These are phyloP conservation scores for Volucella bombylans DNA, from an alignment of 2,888 invertebrate genomes.

Conservation along the genomic window DNA sequence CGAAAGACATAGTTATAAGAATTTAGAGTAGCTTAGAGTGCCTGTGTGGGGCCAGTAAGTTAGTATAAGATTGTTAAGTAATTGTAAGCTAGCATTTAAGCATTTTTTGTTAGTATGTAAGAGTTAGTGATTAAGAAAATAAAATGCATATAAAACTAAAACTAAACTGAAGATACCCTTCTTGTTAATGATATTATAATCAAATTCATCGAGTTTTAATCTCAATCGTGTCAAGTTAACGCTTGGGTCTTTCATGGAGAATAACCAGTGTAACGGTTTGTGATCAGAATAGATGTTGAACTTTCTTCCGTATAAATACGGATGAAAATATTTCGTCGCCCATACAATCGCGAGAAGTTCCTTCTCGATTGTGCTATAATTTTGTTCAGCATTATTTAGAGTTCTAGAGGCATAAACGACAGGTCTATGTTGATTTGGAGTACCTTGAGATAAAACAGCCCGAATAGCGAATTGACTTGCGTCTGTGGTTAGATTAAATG, in stretches of 20 bases:
- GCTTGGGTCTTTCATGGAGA: slow-evolving; percentile 79
- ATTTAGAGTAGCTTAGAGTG: too few species aligned
- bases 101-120: too few species aligned
- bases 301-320: slow-evolving; percentile 78
- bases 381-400: slow-evolving; percentile 70
- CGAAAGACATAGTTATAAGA: too few species aligned
- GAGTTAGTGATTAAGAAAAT: too few species aligned
- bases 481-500: slow-evolving; percentile 38
- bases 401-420: slow-evolving; percentile 76
- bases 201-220: slow-evolving; percentile 48
- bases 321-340: too few species aligned
- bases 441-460: slow-evolving; percentile 75
- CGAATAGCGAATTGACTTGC: slow-evolving; percentile 74
- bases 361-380: slow-evolving; percentile 77
- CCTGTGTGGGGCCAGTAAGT: too few species aligned
- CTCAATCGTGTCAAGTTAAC: slow-evolving; percentile 79
- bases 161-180: too few species aligned
- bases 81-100: too few species aligned
- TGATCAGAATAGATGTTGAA: slow-evolving; percentile 81
- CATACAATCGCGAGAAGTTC: slow-evolving; percentile 78
- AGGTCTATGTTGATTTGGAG: slow-evolving; percentile 64
- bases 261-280: slow-evolving; percentile 79
- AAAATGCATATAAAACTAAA: too few species aligned
- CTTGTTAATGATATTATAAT: too few species aligned
- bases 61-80: too few species aligned